Evolutionary conservation across 2,113 vertebrate species (phyloP).

Genomic region (Hassar affinis): DNA sequence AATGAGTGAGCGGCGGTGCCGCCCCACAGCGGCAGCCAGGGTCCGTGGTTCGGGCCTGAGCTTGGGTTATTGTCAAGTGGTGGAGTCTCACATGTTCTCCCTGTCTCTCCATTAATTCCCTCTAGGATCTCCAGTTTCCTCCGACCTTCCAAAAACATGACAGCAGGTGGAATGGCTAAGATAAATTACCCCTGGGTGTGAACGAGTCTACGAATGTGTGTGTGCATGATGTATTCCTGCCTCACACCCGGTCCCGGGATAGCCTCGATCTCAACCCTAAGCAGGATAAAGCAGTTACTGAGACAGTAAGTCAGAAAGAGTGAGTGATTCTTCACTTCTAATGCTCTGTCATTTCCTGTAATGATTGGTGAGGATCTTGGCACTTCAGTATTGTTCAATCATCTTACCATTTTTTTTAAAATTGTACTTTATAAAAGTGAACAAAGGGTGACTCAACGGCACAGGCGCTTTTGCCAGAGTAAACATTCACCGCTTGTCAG

Average conservation of each 20-base stretch:
- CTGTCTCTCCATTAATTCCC: not conserved
- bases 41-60: not conserved
- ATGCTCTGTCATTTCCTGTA: not conserved
- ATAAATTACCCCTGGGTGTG: too few species aligned
- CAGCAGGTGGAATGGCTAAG: not conserved
- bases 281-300: not conserved
- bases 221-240: not conserved
- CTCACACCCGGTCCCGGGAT: not conserved
- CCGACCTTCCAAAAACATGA: not conserved
- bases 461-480: not conserved
- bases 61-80: not conserved
- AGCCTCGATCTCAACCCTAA: not conserved
- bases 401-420: not conserved
- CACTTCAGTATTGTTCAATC: not conserved
- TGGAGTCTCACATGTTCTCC: not conserved
- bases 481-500: constrained; percentile 1
- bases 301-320: not conserved
- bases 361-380: not conserved
- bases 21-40: not conserved
- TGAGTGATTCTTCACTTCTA: not conserved
- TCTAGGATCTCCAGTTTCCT: not conserved
- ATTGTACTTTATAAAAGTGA: not conserved
- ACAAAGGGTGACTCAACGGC: not conserved
- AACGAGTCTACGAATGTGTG: too few species aligned
- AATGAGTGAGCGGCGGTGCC: not conserved